Evolutionary conservation across 2,888 invertebrate species (phyloP), one percentile per base, ranked within the genome.

Genomic region (Ypsolopha sequella): DNA sequence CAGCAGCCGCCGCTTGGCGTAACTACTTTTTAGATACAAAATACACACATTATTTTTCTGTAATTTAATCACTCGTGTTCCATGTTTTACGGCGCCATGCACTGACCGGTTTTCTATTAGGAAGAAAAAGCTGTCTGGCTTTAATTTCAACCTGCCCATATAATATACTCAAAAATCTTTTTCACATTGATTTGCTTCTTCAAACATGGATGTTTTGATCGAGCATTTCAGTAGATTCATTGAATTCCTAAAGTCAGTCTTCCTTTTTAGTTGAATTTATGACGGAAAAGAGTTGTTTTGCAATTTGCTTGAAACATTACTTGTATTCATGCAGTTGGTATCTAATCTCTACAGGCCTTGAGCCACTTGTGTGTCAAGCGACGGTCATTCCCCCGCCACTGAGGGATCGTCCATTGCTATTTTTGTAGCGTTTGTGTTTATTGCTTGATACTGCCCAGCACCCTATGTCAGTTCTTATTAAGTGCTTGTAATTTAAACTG

Each of bases 301-400:
- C 45, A 45, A 45, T 45, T 45, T 45, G 45, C 33, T 13, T 44
- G 8, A 10, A 36, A 48, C 11, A 48, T 48, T 36, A 24, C 36
- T 36, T n/a, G 36, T 34, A 34, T 24, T 36, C 48, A 38, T 36
- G 48, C 48, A 48, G 66, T 63, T 68, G 70, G 79, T 84, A 85
- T 85, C 84, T 84, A 84, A 85, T 85, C 85, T 79, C 66, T 62
- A 56, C 71, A 68, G 81, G 73, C 86, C 86, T 85, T 86, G 86
- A 77, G 82, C 84, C 69, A 73, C 74, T 81, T 81, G 76, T 81
- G 74, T 85, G 85, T 84, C 85, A 84, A 77, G 70, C 70, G 68
- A 63, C 82, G 86, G 85, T 85, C 84, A 76, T 80, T 85, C 77
- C 68, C 77, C 84, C 69, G 62, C 67, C 68, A 73, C 60, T 61